A percentile compares a stretch with the other conserved stretches of the same genome.
phyloP scores from a whole-genome alignment of 1,140 invertebrate species.

The Drosophila oshimai region DNA sequence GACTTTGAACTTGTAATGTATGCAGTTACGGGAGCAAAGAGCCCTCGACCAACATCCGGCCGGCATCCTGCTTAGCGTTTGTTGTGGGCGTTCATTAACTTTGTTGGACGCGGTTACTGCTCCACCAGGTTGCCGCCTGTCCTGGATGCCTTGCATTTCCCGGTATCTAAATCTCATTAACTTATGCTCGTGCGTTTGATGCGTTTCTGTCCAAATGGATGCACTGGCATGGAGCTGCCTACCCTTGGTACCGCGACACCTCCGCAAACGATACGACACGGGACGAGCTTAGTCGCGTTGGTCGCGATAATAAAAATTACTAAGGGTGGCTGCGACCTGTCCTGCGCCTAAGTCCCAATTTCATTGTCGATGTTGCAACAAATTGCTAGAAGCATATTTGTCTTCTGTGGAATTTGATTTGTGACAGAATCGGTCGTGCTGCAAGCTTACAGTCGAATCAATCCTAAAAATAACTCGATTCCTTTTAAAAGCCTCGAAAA shows the following conservation, averaged over 20 bases:
- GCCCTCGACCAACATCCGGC: neutral
- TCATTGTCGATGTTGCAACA: neutral
- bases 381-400: neutral
- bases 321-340: neutral
- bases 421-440: too few species aligned
- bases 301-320: neutral
- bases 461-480: too few species aligned
- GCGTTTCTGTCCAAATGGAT: neutral
- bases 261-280: neutral
- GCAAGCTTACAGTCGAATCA: neutral
- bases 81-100: neutral
- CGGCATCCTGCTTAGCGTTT: neutral
- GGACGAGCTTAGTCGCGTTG: neutral
- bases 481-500: too few species aligned
- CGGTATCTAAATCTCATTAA: constrained; percentile 6
- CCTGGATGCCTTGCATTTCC: neutral
- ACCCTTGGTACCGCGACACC: neutral
- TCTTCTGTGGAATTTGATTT: neutral
- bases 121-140: neutral
- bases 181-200: neutral
- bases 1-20: neutral
- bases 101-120: neutral
- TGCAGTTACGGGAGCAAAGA: neutral
- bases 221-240: too few species aligned
- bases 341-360: neutral